Evolutionary conservation across 2,888 invertebrate species (phyloP), one percentile per base, ranked within the genome.

Genomic region (Standfussiana lucernea): DNA sequence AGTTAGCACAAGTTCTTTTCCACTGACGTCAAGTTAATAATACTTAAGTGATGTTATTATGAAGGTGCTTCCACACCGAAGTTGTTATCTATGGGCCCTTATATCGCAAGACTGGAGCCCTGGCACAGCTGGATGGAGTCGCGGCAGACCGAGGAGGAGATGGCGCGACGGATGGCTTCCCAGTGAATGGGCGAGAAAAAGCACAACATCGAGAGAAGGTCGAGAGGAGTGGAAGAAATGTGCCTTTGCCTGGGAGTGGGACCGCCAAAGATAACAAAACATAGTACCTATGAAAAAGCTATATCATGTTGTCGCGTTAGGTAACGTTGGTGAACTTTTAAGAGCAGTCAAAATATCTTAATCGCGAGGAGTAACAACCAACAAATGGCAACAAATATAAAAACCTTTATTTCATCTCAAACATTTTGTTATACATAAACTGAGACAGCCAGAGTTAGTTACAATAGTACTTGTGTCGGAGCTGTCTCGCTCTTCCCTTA

Each of bases 11-110:
- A 70, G 80, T 84, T 81, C 67, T 82, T 84, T 85, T 81, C 78
- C 80, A 82, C 61, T 80, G 87, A 85, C 82, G 88, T 87, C 87
- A 87, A 13, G 24, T 32, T 87, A 77, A 79, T 82, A 75, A 69
- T 37, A 68, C 45, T 37, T 78, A 86, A 75, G 74, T 72, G 79
- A 53, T 81, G 62, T 70, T 76, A 74, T 80, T 86, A 77, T 42
- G 24, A 80, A n/a, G 64, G 40, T 64, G 40, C 18, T n/a, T 40
- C 24, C n/a, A 64, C 40, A 64, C 10, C 0, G 40, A 35, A 35
- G 8, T 10, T 64, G 6, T 68, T n/a, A 18, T 59, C 8, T 59
- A 2, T 59, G 7, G 3, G 53, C 28, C 18, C 28, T 7, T 56
- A 8, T 32, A 28, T 18, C 18, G 28, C 18, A 32, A 18, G 32